Percentiles rank a stretch among this genome's conserved stretches.
phyloP scores from a whole-genome alignment of 1,140 invertebrate species.

The Calephelis virginiensis region DNA sequence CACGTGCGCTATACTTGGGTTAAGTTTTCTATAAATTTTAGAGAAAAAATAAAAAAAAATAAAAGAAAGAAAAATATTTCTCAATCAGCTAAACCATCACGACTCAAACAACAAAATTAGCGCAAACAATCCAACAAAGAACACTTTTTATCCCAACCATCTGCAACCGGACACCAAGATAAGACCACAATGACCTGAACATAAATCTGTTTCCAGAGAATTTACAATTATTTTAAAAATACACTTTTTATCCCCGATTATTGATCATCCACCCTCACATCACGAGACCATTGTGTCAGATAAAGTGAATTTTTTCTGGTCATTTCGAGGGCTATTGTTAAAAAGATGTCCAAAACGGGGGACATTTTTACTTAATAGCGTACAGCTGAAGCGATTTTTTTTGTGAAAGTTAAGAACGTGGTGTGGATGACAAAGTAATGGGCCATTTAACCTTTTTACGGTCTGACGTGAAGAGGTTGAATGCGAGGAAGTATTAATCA shows the following conservation, averaged over 20 bases:
- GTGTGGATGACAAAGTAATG: conserved; percentile 14
- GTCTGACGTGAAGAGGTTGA: conserved; percentile 4
- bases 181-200: conserved; percentile 53
- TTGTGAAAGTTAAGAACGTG: conserved; percentile 19
- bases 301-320: conserved; percentile 64
- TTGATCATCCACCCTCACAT: conserved; percentile 66
- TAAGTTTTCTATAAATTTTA: no score
- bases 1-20: no score
- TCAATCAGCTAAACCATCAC: neutral
- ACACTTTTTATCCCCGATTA: conserved; percentile 48
- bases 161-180: conserved; percentile 62
- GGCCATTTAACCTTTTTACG: conserved; percentile 16
- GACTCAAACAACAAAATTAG: conserved; percentile 11
- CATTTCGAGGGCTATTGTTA: conserved; percentile 64
- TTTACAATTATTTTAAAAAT: conserved; percentile 58
- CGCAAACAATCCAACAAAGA: conserved; percentile 28
- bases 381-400: conserved; percentile 44
- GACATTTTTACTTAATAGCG: conserved; percentile 55
- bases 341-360: conserved; percentile 60
- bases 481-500: conserved; percentile 4
- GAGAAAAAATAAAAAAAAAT: no score
- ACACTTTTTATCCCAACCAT: conserved; percentile 43
- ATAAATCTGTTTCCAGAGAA: conserved; percentile 63
- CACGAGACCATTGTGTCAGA: conserved; percentile 48
- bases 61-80: neutral